A percentile compares a stretch with the other conserved stretches of the same genome.
Evolutionary conservation across 2,888 invertebrate genomes (phyloP).

Genomic region (Conops quadrifasciatus): DNA sequence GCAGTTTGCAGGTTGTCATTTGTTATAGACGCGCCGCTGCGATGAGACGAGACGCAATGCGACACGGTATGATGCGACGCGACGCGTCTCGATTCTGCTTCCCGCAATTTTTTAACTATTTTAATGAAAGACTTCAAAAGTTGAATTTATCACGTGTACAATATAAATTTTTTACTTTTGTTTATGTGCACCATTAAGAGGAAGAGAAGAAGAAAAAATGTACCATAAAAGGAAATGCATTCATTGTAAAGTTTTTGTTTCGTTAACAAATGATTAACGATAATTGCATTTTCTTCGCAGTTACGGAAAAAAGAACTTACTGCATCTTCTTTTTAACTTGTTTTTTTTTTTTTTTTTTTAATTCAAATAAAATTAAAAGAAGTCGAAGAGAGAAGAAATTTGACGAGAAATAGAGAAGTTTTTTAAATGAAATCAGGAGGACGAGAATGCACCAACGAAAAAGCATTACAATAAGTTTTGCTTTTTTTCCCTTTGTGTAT

Average conservation of each 20-base stretch:
- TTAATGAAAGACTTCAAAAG: constrained; percentile 22
- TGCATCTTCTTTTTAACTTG: no score
- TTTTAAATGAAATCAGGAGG: not conserved
- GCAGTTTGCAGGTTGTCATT: no score
- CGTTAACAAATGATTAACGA: constrained; percentile 41
- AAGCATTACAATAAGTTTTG: not conserved
- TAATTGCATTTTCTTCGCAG: constrained; percentile 40
- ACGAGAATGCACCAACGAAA: not conserved
- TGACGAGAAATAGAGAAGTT: not conserved
- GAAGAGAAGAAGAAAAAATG: constrained; percentile 10
- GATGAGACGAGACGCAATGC: not conserved
- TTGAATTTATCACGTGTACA: constrained; percentile 16
- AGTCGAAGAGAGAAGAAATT: not conserved
- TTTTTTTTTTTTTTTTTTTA: not conserved
- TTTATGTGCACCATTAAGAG: not conserved
- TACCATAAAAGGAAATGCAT: not conserved
- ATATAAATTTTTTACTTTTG: constrained; percentile 4
- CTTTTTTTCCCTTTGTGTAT: not conserved
- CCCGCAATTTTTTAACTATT: not conserved
- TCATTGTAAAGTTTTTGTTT: not conserved
- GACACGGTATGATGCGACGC: not conserved
- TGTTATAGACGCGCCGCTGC: no score
- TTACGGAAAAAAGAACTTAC: not conserved
- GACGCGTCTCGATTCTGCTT: not conserved
- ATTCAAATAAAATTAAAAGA: not conserved